phyloP scores from a whole-genome alignment of 1,140 invertebrate genomes.

The Cardiocondyla obscurior region DNA sequence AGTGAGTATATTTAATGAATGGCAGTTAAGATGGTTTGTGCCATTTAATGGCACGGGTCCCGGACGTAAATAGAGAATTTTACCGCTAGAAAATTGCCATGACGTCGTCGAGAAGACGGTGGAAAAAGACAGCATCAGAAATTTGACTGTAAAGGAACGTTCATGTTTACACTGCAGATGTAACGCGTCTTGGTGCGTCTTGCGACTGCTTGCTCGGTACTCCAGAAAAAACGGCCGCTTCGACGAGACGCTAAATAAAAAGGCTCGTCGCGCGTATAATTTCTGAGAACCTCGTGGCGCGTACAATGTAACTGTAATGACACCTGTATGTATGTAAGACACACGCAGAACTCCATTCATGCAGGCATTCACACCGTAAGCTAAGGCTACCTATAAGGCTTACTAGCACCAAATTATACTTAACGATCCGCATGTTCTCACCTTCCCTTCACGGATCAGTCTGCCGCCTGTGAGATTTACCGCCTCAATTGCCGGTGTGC shows the following conservation, averaged over 20 bases:
- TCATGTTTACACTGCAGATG: slow-evolving; percentile 22
- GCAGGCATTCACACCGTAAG: slow-evolving; percentile 71
- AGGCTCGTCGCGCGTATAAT: slow-evolving; percentile 2
- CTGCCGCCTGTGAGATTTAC: slow-evolving; percentile 97
- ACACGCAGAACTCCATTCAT: slow-evolving; percentile 67
- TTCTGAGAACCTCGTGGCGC: slow-evolving; percentile 17
- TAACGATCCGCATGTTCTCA: slow-evolving; percentile 84
- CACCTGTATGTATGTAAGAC: slow-evolving; percentile 51
- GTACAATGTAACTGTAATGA: slow-evolving; percentile 11
- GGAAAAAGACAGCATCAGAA: slow-evolving; percentile 41
- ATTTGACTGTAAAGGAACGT: slow-evolving; percentile 39
- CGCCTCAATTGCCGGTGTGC: slow-evolving; percentile 96
- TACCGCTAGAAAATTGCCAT: slow-evolving; percentile 27
- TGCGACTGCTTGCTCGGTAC: slow-evolving; percentile 33
- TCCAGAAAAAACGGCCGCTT: slow-evolving; percentile 1
- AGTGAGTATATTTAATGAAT: slow-evolving; percentile 49
- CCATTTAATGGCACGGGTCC: slow-evolving; percentile 12
- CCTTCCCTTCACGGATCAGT: slow-evolving; percentile 98
- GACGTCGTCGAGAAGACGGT: slow-evolving; percentile 25
- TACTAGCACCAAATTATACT: slow-evolving; percentile 58
- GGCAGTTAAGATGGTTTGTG: slow-evolving; percentile 6
- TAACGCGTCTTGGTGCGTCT: slow-evolving; percentile 31
- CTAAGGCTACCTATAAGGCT: slow-evolving; percentile 71
- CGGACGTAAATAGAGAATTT: slow-evolving; percentile 34
- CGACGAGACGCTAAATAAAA: slow-evolving; percentile 24